Evolutionary conservation across 92 coral and sea anemone genomes (phyloP).

Genomic region (Heliopora coerulea): DNA sequence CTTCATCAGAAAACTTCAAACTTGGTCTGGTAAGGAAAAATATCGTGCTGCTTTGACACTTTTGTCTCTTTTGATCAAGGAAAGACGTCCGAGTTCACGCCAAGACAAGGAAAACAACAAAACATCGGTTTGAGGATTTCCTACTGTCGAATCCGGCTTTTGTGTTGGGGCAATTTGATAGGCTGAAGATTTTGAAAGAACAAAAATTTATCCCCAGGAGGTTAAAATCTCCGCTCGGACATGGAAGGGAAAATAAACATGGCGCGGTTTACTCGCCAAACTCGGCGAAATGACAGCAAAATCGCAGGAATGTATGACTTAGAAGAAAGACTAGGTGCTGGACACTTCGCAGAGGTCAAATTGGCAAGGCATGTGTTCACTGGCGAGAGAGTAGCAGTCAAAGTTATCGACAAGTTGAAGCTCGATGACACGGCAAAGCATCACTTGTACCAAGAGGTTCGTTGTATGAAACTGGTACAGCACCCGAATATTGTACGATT

Average conservation of each 20-base stretch:
- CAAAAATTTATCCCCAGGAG: conserved; percentile 32
- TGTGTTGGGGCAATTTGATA: conserved; percentile 4
- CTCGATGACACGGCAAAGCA: conserved; percentile 86
- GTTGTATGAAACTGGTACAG: conserved; percentile 98
- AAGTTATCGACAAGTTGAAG: conserved; percentile 97
- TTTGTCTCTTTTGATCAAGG: too few relatives aligned
- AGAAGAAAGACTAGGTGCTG: conserved; percentile 90
- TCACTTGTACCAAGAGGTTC: conserved; percentile 93
- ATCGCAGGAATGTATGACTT: conserved; percentile 96
- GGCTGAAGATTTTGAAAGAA: conserved; percentile 4
- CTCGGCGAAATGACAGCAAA: conserved; percentile 74
- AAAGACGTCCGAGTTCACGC: too few relatives aligned
- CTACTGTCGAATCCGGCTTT: not conserved
- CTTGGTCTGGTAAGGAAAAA: too few relatives aligned
- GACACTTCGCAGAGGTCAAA: conserved; percentile 97
- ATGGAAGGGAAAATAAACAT: conserved; percentile 42
- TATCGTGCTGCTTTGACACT: too few relatives aligned
- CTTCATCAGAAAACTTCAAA: too few relatives aligned
- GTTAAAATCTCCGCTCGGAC: conserved; percentile 12
- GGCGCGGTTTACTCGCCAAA: conserved; percentile 74
- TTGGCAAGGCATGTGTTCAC: conserved; percentile 97
- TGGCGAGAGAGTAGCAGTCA: conserved; percentile 97
- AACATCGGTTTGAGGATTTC: too few relatives aligned
- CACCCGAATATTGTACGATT: conserved; percentile 97
- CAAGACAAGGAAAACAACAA: too few relatives aligned